Percentiles rank a stretch among this genome's conserved stretches.
Conservation (phyloP, 2,797 vertebrate genomes). For the Anguilla marmorata region DNA sequence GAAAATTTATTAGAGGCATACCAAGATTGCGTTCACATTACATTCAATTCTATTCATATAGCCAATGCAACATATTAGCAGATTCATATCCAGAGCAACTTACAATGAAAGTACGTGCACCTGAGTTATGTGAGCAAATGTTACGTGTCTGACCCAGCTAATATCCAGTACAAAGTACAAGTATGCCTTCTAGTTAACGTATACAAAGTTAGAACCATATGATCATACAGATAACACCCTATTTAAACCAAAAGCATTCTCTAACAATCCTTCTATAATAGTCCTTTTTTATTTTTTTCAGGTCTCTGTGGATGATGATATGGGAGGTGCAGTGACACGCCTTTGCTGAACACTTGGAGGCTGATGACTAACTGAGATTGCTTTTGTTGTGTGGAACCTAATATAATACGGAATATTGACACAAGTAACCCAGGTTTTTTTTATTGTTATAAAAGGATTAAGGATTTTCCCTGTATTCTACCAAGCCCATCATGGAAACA, state of each 20-base stretch:
- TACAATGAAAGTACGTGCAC: not conserved
- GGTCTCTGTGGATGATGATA: conserved; percentile 16
- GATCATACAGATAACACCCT: not conserved
- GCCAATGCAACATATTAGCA: not conserved
- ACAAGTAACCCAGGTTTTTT: not conserved
- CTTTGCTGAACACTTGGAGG: conserved; percentile 10
- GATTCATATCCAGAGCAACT: not conserved
- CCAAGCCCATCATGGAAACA: not conserved
- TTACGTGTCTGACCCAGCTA: not conserved
- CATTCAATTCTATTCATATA: not conserved
- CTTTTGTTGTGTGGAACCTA: conserved; percentile 2
- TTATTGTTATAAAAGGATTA: not conserved
- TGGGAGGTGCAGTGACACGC: not conserved
- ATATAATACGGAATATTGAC: not conserved
- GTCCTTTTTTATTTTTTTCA: conserved; percentile 7
- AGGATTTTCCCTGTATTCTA: not conserved
- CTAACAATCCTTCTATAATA: not conserved
- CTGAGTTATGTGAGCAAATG: not conserved
- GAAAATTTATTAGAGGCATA: not conserved
- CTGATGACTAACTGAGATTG: conserved; percentile 36
- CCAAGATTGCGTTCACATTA: not conserved
- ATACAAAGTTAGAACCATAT: not conserved
- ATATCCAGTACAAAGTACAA: not conserved
- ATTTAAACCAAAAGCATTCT: not conserved
- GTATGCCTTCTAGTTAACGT: too few species aligned